Base-by-base conservation (phyloP, 2,888 invertebrate species). In the Ormia ochracea region DNA sequence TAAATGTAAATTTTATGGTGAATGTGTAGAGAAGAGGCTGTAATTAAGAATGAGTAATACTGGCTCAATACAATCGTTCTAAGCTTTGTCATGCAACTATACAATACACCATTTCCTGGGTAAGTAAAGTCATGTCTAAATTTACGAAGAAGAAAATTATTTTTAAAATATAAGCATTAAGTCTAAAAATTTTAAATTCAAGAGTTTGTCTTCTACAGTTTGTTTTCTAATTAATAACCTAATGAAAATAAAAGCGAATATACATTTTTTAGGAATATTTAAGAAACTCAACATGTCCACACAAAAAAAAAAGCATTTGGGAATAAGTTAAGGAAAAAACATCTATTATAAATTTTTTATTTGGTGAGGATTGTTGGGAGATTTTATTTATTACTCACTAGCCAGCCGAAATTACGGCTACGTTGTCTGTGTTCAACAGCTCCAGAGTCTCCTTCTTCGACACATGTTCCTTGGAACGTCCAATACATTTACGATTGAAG, bases 181-280 rank as follows among this genome's bases (percentile, higher is more conserved):
- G 19, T 28, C 56, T 45, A 56, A 65, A 68, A 63, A 73, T 63
- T 61, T 72, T 78, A 73, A 73, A 58, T 76, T 61, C 54, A 80
- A 76, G 66, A 80, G 76, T 68, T 80, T 76, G 80, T 80, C 80
- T 80, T 80, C 80, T 80, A 73, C 76, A 80, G 80, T 80, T 76
- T 76, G 76, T 73, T 50, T 61, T 50, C 48, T 66, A 54, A 19
- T 68, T 80, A 76, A 80, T 76, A 80, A 76, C 80, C 73, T 80
- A 80, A 68, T 58, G 26, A 48, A 50, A 58, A 69, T 43, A 43
- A 52, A 48, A 52, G 56, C 28, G 48, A 74, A 77, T 80, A 52
- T 76, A 80, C 72, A 80, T 72, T 9, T 41, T 41, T 56, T 5
- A 50, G 28, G 23, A 54, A 69, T 63, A 54, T 45, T 31, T 65